Evolutionary conservation across 2,888 invertebrate species (phyloP).

Genomic region (Zele albiditarsus): DNA sequence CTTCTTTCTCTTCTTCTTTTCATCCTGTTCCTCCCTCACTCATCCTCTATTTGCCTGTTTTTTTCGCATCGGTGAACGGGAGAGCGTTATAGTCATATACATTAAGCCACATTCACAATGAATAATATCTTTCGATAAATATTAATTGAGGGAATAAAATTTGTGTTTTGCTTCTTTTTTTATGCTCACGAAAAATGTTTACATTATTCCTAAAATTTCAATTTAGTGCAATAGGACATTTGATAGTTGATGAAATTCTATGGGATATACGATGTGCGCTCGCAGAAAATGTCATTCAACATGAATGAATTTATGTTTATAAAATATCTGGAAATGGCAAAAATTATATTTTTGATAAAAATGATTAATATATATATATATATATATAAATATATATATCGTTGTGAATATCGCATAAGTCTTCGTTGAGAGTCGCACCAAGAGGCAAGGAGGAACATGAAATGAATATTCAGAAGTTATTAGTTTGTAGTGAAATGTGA

Average conservation of each 20-base stretch:
- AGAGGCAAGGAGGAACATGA: conserved; percentile 72
- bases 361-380: no score
- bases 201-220: background rate
- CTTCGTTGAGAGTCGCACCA: conserved; percentile 63
- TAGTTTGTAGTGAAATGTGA: conserved; percentile 73
- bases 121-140: background rate
- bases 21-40: background rate
- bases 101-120: conserved; percentile 55
- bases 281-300: no score
- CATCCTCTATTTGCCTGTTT: conserved; percentile 64
- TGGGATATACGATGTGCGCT: no score
- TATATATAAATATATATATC: no score
- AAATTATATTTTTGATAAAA: no score
- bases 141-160: background rate
- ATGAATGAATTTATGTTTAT: no score
- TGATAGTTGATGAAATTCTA: no score
- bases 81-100: conserved; percentile 47
- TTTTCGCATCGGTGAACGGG: conserved; percentile 65
- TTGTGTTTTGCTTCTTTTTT: background rate
- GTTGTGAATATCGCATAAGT: conserved; percentile 68
- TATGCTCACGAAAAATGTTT: background rate
- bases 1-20: background rate
- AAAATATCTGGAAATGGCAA: no score
- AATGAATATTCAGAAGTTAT: conserved; percentile 74
- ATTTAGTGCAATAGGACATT: no score